Percentiles rank a stretch among this genome's conserved stretches.
These are phyloP conservation scores for Neolamprologus modestus DNA, from an alignment of 2,113 vertebrate species.

Conservation along the genomic window DNA sequence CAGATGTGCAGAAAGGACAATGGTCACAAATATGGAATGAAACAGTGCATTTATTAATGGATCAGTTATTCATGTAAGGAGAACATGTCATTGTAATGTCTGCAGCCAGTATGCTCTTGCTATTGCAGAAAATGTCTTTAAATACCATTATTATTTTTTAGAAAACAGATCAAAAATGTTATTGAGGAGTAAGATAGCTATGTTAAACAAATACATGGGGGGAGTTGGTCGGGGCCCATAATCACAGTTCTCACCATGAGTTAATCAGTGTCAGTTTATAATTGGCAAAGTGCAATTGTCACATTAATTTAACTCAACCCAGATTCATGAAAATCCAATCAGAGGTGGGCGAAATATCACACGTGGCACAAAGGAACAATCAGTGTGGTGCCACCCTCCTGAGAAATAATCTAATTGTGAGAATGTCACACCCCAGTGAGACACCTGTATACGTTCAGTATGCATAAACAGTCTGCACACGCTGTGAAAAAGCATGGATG, in stretches of 20 bases:
- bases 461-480: neutral
- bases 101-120: neutral
- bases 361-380: neutral
- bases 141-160: neutral
- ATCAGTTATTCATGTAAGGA: neutral
- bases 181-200: neutral
- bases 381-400: neutral
- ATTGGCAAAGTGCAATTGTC: neutral
- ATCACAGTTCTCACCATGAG: neutral
- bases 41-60: neutral
- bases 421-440: neutral
- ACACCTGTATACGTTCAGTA: neutral
- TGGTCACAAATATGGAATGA: neutral
- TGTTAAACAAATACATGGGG: neutral
- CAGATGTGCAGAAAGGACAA: neutral
- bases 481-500: neutral
- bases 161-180: neutral
- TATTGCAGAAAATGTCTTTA: neutral
- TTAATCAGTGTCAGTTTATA: neutral
- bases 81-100: neutral
- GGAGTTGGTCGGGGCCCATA: neutral
- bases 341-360: conserved; percentile 4
- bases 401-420: neutral
- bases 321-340: conserved; percentile 5
- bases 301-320: neutral